These are phyloP conservation scores for Cremastobaeus sp. DNA, from an alignment of 2,888 invertebrate species.

Conservation along the genomic window DNA sequence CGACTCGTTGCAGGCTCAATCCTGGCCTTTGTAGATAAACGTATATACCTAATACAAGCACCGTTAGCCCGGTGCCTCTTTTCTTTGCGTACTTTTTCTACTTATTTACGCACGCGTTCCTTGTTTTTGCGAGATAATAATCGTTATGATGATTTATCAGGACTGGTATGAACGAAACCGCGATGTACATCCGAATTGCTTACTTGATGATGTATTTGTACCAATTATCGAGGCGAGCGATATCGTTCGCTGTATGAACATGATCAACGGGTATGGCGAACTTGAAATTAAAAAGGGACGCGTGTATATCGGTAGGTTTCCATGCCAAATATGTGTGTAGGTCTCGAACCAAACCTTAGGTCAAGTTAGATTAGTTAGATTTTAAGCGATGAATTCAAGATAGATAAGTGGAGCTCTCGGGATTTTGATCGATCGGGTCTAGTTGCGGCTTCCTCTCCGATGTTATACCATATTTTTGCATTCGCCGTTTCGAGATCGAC, in stretches of 20 bases:
- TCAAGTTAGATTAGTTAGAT: slow-evolving; percentile 46
- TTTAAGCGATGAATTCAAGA: slow-evolving; percentile 36
- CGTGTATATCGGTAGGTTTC: slow-evolving; percentile 73
- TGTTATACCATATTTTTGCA: slow-evolving; percentile 42
- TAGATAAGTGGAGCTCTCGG: slow-evolving; percentile 39
- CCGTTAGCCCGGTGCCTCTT: slow-evolving; percentile 42
- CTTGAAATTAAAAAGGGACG: slow-evolving; percentile 48
- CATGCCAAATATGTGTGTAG: slow-evolving; percentile 76
- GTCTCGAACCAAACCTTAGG: slow-evolving; percentile 63
- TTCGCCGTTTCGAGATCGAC: slow-evolving; percentile 20
- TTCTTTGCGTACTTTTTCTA: slow-evolving; percentile 52
- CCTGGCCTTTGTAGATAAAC: slow-evolving; percentile 58
- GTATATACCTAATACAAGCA: slow-evolving; percentile 35
- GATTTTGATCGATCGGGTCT: slow-evolving; percentile 45
- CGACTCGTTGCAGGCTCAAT: slow-evolving; percentile 50
- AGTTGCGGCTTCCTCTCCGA: slow-evolving; percentile 40
- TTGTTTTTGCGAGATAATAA: slow-evolving; percentile 15
- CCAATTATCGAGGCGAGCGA: no score
- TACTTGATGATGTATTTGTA: slow-evolving; percentile 7
- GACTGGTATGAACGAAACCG: no score
- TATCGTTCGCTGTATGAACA: no score
- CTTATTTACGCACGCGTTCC: slow-evolving; percentile 55
- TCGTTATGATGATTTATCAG: no score
- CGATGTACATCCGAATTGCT: slow-evolving; percentile 7
- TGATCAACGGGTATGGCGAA: slow-evolving; percentile 1